These are phyloP conservation scores for Drosophila lutescens DNA, from an alignment of 2,888 invertebrate species.

Conservation along the genomic window DNA sequence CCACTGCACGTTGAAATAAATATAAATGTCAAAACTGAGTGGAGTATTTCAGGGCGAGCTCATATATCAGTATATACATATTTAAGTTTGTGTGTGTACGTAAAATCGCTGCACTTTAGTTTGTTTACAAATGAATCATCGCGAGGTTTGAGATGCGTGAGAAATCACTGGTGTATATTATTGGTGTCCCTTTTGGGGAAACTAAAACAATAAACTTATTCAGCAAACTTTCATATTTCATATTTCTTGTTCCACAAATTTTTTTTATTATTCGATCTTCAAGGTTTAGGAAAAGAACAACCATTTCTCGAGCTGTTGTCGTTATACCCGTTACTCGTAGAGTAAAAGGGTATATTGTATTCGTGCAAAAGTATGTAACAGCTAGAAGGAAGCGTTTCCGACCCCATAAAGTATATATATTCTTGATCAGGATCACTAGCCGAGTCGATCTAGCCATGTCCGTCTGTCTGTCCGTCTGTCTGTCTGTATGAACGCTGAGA, in stretches of 20 bases:
- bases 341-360: no score
- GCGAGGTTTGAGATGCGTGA: conserved; percentile 20
- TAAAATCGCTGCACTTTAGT: conserved; percentile 26
- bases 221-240: background rate
- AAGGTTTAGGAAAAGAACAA: no score
- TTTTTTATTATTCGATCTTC: background rate
- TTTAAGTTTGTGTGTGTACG: conserved; percentile 6
- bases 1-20: conserved; percentile 81
- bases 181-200: background rate
- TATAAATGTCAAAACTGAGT: conserved; percentile 82
- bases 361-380: no score
- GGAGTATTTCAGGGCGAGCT: conserved; percentile 65
- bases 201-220: background rate
- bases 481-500: no score
- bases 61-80: conserved; percentile 37
- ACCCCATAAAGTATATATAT: no score
- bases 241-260: no score
- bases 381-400: no score
- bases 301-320: no score
- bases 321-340: no score
- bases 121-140: conserved; percentile 38
- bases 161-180: conserved; percentile 7
- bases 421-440: no score
- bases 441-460: no score
- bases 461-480: no score